Conservation (phyloP, 2,113 vertebrate genomes). For the Dicaeum eximium region DNA sequence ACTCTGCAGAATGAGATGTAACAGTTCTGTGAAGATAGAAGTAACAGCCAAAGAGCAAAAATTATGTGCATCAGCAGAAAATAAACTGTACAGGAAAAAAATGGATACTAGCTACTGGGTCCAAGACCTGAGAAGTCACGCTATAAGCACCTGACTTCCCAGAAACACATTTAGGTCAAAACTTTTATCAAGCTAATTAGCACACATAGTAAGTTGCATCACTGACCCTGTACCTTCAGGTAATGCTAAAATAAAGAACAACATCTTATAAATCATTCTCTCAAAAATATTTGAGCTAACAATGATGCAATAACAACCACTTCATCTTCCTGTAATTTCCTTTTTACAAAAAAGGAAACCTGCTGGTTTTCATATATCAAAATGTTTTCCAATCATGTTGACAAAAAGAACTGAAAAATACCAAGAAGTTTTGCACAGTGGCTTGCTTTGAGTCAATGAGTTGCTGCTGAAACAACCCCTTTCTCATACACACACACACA, state of each 20-base stretch:
- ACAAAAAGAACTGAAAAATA: not conserved
- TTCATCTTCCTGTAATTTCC: not conserved
- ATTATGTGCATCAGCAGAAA: not conserved
- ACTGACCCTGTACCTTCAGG: not conserved
- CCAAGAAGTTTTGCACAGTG: not conserved
- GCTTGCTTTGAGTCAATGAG: not conserved
- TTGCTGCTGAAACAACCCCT: not conserved
- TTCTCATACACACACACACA: not conserved
- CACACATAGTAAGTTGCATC: not conserved
- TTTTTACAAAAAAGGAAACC: not conserved
- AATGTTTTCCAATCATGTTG: not conserved
- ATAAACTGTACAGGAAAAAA: not conserved
- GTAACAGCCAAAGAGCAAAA: not conserved
- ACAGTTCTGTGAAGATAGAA: not conserved
- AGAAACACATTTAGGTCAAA: not conserved
- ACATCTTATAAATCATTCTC: not conserved
- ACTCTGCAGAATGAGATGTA: not conserved
- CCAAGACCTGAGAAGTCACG: not conserved
- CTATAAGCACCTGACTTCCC: not conserved
- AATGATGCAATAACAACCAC: not conserved
- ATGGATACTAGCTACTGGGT: not conserved
- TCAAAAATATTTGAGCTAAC: not conserved
- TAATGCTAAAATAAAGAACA: not conserved
- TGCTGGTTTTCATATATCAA: not conserved
- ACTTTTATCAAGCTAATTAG: not conserved